Evolutionary conservation across 2,797 vertebrate genomes (phyloP), one percentile per base, ranked within the genome.

Genomic region (Coendou prehensilis): DNA sequence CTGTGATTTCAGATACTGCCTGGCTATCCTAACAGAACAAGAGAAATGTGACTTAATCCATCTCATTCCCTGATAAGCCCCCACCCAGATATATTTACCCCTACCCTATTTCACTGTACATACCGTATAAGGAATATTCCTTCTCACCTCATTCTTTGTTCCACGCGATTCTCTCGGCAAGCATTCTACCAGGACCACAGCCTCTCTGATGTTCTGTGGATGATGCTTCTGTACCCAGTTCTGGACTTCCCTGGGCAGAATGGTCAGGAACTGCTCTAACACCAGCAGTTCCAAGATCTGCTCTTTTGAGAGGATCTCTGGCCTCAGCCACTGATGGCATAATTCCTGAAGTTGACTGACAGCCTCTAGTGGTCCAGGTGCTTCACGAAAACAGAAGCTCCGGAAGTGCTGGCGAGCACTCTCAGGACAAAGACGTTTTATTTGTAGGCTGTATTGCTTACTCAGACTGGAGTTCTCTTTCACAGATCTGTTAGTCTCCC

Each of bases 251-350:
- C 15, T 59, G 67, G 97, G 97, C n/a, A 97, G 89, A 82, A 90
- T 18, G 30, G 33, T 56, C 92, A 98, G 73, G 87, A 97, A 97
- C 92, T 95, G 87, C 57, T 97, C 95, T 13, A 97, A 71, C 50
- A 96, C 87, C 61, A 95, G 89, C 69, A 96, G 17, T n/a, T 97
- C 95, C 47, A 97, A 33, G 18, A 97, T 97, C 71, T 96, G 86
- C n/a, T 97, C 95, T 94, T 96, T 95, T 2, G 92, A 97, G 45
- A 90, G 87, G 61, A 56, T 93, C 45, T 96, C 96, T 95, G 97
- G 97, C 59, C 45, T 96, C 67, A 97, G 95, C 97, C 97, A 98
- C 61, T 71, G 87, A 75, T 11, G 52, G 85, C 97, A 97, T 59
- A 97, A 88, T 75, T 93, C 79, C n/a, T 90, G 91, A 85, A 97